Conservation (phyloP, 2,113 vertebrate genomes). For the Geococcyx californianus region DNA sequence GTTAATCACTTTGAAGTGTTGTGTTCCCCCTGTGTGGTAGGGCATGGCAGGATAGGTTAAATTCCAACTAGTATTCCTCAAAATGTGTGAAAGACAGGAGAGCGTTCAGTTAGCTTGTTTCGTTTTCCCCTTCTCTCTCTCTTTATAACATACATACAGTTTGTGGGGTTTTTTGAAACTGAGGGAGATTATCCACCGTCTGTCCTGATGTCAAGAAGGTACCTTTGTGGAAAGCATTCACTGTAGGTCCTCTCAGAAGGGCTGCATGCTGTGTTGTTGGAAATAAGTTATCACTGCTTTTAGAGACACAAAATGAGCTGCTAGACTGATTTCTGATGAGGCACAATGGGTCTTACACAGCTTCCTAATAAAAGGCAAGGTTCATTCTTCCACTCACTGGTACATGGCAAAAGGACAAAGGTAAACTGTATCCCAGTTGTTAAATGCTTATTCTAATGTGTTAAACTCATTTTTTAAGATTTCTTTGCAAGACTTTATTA, state of each 20-base stretch:
- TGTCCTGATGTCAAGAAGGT: not conserved
- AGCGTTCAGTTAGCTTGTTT: not conserved
- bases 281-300: slow-evolving; percentile 1
- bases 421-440: not conserved
- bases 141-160: no score
- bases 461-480: not conserved
- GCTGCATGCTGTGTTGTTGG: not conserved
- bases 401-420: not conserved
- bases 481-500: not conserved
- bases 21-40: not conserved
- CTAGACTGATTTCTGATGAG: not conserved
- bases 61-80: not conserved
- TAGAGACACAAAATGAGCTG: not conserved
- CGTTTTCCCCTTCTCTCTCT: not conserved
- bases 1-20: not conserved
- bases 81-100: not conserved
- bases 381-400: not conserved
- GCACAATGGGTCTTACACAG: not conserved
- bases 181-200: not conserved
- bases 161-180: no score
- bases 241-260: not conserved
- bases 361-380: not conserved
- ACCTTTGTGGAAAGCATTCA: not conserved
- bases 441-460: not conserved
- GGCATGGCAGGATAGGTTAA: not conserved